phyloP scores from a whole-genome alignment of 2,797 vertebrate genomes.

The Petrocephalus sullivani region DNA sequence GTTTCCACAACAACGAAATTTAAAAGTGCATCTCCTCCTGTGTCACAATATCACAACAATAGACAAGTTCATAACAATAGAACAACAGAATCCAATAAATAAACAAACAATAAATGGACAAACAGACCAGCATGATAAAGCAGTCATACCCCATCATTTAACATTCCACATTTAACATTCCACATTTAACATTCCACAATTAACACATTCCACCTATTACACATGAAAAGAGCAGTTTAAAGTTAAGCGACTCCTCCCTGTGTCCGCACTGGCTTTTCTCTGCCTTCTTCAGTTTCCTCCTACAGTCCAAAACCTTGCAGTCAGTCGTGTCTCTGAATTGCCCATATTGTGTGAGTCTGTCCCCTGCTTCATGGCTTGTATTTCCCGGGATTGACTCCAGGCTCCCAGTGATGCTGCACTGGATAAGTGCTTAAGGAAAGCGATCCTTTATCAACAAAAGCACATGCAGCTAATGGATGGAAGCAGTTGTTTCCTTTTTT shows the following conservation, averaged over 20 bases:
- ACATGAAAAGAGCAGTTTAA: no score
- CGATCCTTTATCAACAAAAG: not conserved
- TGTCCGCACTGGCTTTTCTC: not conserved
- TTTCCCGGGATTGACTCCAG: not conserved
- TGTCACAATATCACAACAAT: no score
- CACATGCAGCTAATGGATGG: conserved; percentile 1
- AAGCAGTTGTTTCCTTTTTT: conserved; percentile 1
- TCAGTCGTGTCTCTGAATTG: not conserved
- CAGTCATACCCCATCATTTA: no score
- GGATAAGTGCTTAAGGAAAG: not conserved
- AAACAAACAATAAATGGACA: no score
- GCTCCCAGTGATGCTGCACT: not conserved
- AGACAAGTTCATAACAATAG: no score
- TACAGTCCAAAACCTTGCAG: not conserved
- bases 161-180: no score
- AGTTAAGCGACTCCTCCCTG: not conserved
- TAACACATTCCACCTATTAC: no score
- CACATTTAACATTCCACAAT: no score
- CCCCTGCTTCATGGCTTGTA: not conserved
- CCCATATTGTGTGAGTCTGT: not conserved
- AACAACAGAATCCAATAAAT: no score
- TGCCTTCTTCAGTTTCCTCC: not conserved
- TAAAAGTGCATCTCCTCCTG: no score
- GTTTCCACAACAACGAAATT: no score
- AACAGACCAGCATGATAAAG: no score